Percentiles rank a stretch among this genome's conserved stretches.
Evolutionary conservation across 2,888 invertebrate species (phyloP).

Genomic region (Drosophila subquinaria): DNA sequence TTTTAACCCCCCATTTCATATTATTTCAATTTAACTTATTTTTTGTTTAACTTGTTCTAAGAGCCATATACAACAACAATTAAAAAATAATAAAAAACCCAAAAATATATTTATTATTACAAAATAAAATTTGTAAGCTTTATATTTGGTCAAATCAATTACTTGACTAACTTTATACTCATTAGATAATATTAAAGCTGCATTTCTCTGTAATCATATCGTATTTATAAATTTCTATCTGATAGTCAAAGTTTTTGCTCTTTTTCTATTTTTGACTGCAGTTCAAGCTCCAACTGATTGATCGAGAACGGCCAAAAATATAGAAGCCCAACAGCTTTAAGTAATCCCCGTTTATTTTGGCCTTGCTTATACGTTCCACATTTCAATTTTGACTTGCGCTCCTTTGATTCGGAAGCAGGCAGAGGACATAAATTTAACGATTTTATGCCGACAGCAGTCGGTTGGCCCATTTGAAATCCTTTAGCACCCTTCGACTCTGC

Average conservation of each 20-base stretch:
- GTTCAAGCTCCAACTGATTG: slow-evolving; percentile 13
- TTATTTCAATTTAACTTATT: too few species aligned
- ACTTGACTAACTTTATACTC: background rate
- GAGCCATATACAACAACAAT: too few species aligned
- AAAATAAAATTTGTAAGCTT: background rate
- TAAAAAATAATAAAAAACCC: too few species aligned
- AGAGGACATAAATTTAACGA: slow-evolving; percentile 71
- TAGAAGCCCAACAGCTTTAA: slow-evolving; percentile 2
- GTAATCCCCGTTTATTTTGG: slow-evolving; percentile 30
- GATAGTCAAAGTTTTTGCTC: background rate
- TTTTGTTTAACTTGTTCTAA: too few species aligned
- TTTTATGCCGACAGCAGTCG: slow-evolving; percentile 69
- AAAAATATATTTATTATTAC: background rate
- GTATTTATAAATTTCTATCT: too few species aligned
- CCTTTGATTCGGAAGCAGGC: slow-evolving; percentile 21
- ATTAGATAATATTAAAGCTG: background rate
- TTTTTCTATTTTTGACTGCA: background rate
- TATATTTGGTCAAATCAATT: background rate
- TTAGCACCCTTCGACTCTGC: slow-evolving; percentile 51
- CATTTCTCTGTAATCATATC: background rate
- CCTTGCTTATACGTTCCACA: slow-evolving; percentile 43
- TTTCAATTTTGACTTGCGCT: slow-evolving; percentile 45
- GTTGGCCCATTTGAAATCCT: slow-evolving; percentile 64
- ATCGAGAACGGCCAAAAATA: background rate
- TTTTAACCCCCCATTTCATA: too few species aligned